Evolutionary conservation across 2,113 vertebrate genomes (phyloP), one percentile per base, ranked within the genome.

Genomic region (Myotis yumanensis): DNA sequence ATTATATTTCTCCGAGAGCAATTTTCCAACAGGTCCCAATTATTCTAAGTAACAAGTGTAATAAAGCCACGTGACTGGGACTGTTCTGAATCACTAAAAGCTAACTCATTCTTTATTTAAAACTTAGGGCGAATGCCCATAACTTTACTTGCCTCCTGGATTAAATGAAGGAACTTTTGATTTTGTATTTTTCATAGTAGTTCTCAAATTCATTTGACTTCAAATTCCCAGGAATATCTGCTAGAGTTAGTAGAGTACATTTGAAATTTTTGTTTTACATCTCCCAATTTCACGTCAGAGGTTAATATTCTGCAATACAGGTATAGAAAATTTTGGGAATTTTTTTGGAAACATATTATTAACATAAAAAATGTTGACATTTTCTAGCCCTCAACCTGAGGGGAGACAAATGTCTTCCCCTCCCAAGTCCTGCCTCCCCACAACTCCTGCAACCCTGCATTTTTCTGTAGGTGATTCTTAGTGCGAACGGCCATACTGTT

Each of bases 161-260:
- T 76, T 93, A 91, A 94, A 85, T 9, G 75, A 84, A 95, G 79
- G 40, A 40, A 54, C 37, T 81, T 89, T 43, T 64, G 64, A 90
- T 68, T 90, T 40, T 62, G 51, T 64, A 18, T 48, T 40, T 75
- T 93, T 94, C 51, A 35, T 82, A 86, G 62, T 20, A 80, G 57
- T 51, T 46, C 66, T 64, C 16, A 22, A 72, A 46, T 86, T 68
- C 82, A 88, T 92, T 64, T 66, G 54, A 80, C 54, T 77, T 84
- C 80, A 66, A 51, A 72, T 75, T 46, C 32, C 35, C 23, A 62
- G 76, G 68, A 72, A 22, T 90, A 28, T 77, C 40, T 73, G 25
- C 79, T 59, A 82, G 11, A 82, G 37, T 20, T n/a, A 37, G 35
- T 5, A 32, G 52, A 62, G 18, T 48, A 37, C 69, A 14, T 54